Percentiles rank a stretch among this genome's conserved stretches.
phyloP scores from a whole-genome alignment of 2,888 invertebrate genomes.

The Protonemura montana region DNA sequence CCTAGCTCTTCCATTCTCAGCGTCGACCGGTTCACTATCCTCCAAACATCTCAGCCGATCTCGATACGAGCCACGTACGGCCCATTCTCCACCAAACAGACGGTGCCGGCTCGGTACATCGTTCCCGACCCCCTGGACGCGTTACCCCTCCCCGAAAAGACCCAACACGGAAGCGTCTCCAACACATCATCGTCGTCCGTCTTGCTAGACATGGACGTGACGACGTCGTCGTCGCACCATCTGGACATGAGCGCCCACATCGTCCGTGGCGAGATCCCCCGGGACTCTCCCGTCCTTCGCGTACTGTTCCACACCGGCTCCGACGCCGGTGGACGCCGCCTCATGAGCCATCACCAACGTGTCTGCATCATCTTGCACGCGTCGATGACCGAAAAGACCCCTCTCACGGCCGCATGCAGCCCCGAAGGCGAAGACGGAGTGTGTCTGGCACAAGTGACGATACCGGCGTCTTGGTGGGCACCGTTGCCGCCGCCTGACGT shows the following conservation, averaged over 20 bases:
- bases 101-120: conserved; percentile 85
- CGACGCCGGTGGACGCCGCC: conserved; percentile 80
- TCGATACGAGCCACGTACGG: conserved; percentile 92
- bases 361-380: conserved; percentile 85
- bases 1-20: conserved; percentile 76
- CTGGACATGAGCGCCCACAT: conserved; percentile 93
- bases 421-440: conserved; percentile 93
- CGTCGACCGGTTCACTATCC: conserved; percentile 88
- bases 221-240: conserved; percentile 65
- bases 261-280: conserved; percentile 84
- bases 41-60: conserved; percentile 89
- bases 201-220: conserved; percentile 51
- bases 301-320: conserved; percentile 93
- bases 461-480: conserved; percentile 93
- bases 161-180: conserved; percentile 42
- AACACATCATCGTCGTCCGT: conserved; percentile 44
- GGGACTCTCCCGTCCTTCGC: conserved; percentile 89
- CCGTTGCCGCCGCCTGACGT: conserved; percentile 69
- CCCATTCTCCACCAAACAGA: conserved; percentile 94
- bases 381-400: conserved; percentile 61
- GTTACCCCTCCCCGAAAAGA: conserved; percentile 50
- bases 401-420: conserved; percentile 88
- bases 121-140: conserved; percentile 76
- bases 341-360: conserved; percentile 70
- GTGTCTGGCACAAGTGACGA: conserved; percentile 85